Conservation (phyloP, 2,888 invertebrate genomes). For the Cecidostiba fungosa region DNA sequence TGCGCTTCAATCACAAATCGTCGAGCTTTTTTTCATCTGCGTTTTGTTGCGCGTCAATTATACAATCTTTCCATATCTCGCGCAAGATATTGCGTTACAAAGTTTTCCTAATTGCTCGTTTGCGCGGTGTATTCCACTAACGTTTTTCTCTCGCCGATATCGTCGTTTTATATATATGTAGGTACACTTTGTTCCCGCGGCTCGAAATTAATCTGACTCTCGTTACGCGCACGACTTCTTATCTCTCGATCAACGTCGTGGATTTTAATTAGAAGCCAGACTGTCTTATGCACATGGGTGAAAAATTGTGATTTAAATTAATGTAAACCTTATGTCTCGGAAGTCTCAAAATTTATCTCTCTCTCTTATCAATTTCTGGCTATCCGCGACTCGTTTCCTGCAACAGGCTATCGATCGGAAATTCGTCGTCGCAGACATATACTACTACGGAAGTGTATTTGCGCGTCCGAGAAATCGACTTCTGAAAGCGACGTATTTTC, state of each 20-base stretch:
- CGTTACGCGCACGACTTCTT: too few relatives aligned
- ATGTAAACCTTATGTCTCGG: neutral
- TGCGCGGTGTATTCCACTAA: too few relatives aligned
- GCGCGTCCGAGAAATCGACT: neutral
- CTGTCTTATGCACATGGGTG: too few relatives aligned
- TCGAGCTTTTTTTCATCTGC: constrained; percentile 20
- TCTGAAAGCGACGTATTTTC: neutral
- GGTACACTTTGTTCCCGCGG: too few relatives aligned
- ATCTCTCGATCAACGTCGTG: too few relatives aligned
- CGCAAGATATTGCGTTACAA: neutral
- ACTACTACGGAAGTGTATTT: constrained; percentile 29
- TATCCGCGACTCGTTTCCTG: constrained; percentile 4
- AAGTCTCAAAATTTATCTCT: neutral
- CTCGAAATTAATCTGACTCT: too few relatives aligned
- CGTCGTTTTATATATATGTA: too few relatives aligned
- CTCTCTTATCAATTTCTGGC: constrained; percentile 52
- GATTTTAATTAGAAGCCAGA: too few relatives aligned
- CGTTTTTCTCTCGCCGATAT: too few relatives aligned
- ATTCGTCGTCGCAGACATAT: constrained; percentile 32
- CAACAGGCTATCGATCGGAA: constrained; percentile 40
- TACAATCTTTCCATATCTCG: constrained; percentile 23
- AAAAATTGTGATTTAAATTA: too few relatives aligned
- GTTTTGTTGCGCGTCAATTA: constrained; percentile 6
- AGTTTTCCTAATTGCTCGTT: too few relatives aligned
- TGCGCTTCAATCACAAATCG: constrained; percentile 48